Base-by-base conservation (phyloP, 2,888 invertebrate species). In the Charanyca ferruginea region DNA sequence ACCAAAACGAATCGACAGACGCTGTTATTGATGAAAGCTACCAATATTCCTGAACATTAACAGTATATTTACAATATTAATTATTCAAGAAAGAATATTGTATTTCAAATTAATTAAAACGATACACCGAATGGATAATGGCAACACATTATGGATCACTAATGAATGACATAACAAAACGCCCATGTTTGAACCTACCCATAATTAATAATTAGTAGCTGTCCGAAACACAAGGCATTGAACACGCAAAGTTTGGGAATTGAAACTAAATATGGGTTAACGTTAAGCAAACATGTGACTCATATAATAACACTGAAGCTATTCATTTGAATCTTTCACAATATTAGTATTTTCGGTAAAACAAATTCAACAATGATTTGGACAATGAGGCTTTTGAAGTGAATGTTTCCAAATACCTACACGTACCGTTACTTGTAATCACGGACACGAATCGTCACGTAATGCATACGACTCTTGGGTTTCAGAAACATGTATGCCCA, bases 191-290 rank as follows among this genome's bases (percentile, higher is more conserved):
- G 49, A 45, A 38, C 25, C 6, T 11, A 58, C n/a, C 20, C 48
- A 47, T 59, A 20, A 78, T 58, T 54, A 61, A 16, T 71, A 45
- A 57, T 45, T 42, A 42, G 35, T 22, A 38, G 23, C 66, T 28
- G 18, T 42, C 18, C 32, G 18, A 60, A 54, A 62, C 57, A 75
- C 11, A 69, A 59, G 77, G 44, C 51, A 64, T 61, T 69, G 72
- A 57, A 49, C 48, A 32, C 44, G 67, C 45, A 48, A 62, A 68
- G 57, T 77, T 73, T 78, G 61, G 58, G 28, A 66, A 61, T 63
- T 47, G 32, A 53, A 64, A 51, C 53, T 38, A 73, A 73, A 73
- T 73, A 77, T 68, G 44, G 78, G 38, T 77, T 58, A 63, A 66
- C 51, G 23, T 68, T 66, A 65, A 48, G 28, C 45, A 70, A 66